Conservation (phyloP, 2,888 invertebrate genomes). For the Penaeus monodon region DNA sequence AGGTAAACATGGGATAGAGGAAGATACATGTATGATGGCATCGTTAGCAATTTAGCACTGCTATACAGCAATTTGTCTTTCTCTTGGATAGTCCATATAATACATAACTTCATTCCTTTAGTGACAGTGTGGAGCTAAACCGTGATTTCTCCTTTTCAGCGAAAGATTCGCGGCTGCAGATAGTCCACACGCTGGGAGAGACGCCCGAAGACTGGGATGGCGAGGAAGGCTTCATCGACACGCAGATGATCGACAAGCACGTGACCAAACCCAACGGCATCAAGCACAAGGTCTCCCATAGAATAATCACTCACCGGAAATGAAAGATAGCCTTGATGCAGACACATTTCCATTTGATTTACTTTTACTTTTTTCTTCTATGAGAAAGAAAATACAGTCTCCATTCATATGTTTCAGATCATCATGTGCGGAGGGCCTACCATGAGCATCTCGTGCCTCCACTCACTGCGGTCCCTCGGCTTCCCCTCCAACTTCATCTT, state of each 20-base stretch:
- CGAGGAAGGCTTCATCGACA: constrained; percentile 55
- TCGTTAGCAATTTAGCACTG: no score
- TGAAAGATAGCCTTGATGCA: no score
- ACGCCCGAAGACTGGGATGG: constrained; percentile 49
- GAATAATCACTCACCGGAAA: no score
- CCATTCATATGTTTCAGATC: constrained; percentile 35
- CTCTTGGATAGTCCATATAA: no score
- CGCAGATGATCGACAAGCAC: constrained; percentile 29
- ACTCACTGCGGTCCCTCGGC: constrained; percentile 50
- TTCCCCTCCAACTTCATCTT: constrained; percentile 50
- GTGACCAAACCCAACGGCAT: constrained; percentile 49
- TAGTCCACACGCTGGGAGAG: constrained; percentile 42
- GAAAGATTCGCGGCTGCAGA: not conserved
- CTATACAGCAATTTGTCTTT: no score
- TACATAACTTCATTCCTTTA: no score
- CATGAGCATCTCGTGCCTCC: constrained; percentile 60
- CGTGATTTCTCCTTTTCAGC: no score
- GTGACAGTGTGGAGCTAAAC: no score
- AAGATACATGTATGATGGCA: not conserved
- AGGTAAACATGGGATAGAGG: constrained; percentile 33
- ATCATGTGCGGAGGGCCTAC: constrained; percentile 64
- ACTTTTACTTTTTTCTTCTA: no score
- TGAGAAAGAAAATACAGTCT: no score
- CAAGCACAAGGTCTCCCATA: constrained; percentile 47
- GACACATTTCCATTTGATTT: no score